Percentiles rank a stretch among this genome's conserved stretches.
Evolutionary conservation across 1,140 invertebrate genomes (phyloP).

Genomic region (Bombus soroeensis): DNA sequence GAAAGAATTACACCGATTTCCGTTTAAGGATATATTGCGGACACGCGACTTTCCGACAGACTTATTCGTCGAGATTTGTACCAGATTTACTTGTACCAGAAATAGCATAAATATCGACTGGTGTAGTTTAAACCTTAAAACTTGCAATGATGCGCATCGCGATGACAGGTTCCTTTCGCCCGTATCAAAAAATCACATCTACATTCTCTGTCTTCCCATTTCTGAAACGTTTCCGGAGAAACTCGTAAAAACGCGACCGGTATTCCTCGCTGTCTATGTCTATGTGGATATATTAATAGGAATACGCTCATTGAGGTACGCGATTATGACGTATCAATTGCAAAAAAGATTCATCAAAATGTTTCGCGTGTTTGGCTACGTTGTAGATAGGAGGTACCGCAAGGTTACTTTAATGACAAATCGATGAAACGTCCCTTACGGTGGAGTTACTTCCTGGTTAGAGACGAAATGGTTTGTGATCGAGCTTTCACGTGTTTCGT

Average conservation of each 20-base stretch:
- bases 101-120: background rate
- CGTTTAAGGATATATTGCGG: conserved; percentile 43
- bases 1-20: conserved; percentile 40
- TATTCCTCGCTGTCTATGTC: background rate
- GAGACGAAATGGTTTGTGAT: conserved; percentile 22
- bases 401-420: conserved; percentile 62
- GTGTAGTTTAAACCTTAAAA: background rate
- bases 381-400: conserved; percentile 45
- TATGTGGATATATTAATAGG: background rate
- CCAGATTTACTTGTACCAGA: background rate
- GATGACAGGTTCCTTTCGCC: background rate
- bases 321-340: conserved; percentile 16
- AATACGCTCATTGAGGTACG: conserved; percentile 17
- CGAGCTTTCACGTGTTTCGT: background rate
- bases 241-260: background rate
- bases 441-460: conserved; percentile 31
- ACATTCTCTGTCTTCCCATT: too few relatives aligned
- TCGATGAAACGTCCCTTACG: conserved; percentile 63
- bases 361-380: conserved; percentile 47
- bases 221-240: background rate
- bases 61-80: background rate
- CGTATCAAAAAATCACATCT: background rate
- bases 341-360: conserved; percentile 28
- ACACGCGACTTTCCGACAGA: conserved; percentile 41
- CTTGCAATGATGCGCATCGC: background rate